Evolutionary conservation across 1,140 invertebrate species (phyloP).

Genomic region (Helicoverpa zea): DNA sequence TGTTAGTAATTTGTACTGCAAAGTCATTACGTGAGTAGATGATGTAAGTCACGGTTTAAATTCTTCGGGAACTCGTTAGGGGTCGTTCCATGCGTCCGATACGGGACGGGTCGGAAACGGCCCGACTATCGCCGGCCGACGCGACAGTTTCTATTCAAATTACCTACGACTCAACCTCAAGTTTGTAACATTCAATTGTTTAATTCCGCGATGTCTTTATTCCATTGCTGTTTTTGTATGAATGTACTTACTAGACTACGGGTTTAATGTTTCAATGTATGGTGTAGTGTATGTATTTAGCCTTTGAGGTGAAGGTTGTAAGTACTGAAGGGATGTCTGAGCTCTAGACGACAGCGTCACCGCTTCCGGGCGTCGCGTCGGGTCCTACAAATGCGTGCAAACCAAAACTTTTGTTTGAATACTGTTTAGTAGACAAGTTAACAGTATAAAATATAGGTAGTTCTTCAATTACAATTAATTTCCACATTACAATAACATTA

Average conservation of each 20-base stretch:
- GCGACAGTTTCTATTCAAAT: constrained; percentile 70
- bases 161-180: constrained; percentile 53
- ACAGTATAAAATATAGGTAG: no score
- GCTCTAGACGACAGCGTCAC: constrained; percentile 64
- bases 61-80: constrained; percentile 62
- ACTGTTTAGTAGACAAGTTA: not conserved
- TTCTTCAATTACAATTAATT: no score
- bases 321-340: constrained; percentile 49
- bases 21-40: constrained; percentile 54
- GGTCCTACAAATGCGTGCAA: constrained; percentile 55
- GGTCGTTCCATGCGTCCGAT: constrained; percentile 54
- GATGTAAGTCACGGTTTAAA: constrained; percentile 58
- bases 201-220: not conserved
- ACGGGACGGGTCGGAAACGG: constrained; percentile 61
- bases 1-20: constrained; percentile 2
- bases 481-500: no score
- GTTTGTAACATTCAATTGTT: constrained; percentile 32
- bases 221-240: constrained; percentile 50
- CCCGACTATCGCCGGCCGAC: constrained; percentile 59
- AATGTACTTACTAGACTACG: not conserved
- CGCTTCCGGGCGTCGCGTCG: constrained; percentile 55
- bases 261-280: constrained; percentile 47
- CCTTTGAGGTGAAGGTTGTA: not conserved
- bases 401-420: constrained; percentile 51
- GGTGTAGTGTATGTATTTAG: not conserved